These are phyloP conservation scores for Acanthosepion esculentum DNA, from an alignment of 2,888 invertebrate species.

Conservation along the genomic window DNA sequence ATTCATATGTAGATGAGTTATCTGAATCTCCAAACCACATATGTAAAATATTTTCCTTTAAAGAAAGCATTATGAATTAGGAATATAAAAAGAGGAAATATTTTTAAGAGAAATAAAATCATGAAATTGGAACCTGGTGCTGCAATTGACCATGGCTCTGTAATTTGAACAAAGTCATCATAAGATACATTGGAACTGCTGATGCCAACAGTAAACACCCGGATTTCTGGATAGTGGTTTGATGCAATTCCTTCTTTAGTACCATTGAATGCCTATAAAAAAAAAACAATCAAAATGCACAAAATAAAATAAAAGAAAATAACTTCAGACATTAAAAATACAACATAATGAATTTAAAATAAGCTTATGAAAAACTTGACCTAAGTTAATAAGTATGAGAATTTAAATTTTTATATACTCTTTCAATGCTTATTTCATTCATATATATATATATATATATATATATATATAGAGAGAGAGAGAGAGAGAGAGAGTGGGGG, in stretches of 20 bases:
- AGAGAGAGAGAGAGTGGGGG: too few species aligned
- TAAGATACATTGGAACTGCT: constrained; percentile 54
- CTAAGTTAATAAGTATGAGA: neutral
- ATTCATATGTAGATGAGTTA: too few species aligned
- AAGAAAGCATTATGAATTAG: too few species aligned
- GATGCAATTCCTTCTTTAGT: constrained; percentile 59
- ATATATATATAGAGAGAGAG: too few species aligned
- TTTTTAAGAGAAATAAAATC: neutral
- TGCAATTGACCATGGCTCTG: constrained; percentile 62
- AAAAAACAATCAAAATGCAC: neutral
- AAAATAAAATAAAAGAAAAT: neutral
- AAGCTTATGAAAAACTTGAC: neutral
- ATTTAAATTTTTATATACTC: too few species aligned
- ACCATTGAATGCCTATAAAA: constrained; percentile 63
- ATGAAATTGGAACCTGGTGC: constrained; percentile 56
- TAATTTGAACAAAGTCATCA: constrained; percentile 57
- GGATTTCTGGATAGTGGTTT: constrained; percentile 59
- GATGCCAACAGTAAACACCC: constrained; percentile 62
- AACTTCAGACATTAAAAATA: neutral
- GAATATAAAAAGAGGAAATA: too few species aligned
- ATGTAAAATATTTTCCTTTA: too few species aligned
- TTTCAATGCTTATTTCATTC: too few species aligned
- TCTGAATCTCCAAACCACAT: too few species aligned
- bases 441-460: too few species aligned
- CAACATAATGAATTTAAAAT: neutral